phyloP scores from a whole-genome alignment of 2,113 vertebrate genomes.

The Anhinga rufa region DNA sequence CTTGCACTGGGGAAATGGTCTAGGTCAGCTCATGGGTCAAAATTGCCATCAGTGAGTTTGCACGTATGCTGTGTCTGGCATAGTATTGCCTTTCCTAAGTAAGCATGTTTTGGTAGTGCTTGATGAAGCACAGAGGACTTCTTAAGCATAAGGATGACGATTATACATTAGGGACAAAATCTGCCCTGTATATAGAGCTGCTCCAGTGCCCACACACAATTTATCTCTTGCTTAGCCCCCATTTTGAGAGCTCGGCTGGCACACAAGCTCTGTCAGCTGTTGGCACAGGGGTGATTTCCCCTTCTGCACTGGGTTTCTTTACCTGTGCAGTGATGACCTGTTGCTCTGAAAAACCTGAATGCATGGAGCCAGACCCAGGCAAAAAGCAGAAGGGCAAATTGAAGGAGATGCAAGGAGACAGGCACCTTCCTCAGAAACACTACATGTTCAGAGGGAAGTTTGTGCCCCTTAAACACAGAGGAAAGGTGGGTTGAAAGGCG shows the following conservation, averaged over 20 bases:
- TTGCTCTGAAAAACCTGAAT: not conserved
- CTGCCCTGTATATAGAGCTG: not conserved
- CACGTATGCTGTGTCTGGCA: not conserved
- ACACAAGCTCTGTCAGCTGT: not conserved
- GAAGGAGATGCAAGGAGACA: not conserved
- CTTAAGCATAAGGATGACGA: not conserved
- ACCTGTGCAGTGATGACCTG: not conserved
- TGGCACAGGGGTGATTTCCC: not conserved
- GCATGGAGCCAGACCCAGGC: not conserved
- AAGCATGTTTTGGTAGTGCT: not conserved
- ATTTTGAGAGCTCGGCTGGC: not conserved
- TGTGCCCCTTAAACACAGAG: not conserved
- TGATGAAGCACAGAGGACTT: not conserved
- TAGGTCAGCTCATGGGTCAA: not conserved
- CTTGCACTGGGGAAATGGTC: not conserved
- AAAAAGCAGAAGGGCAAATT: not conserved
- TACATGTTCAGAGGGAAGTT: fast-evolving
- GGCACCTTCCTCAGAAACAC: not conserved
- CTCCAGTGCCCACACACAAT: not conserved
- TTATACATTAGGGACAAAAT: not conserved
- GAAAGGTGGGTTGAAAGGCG: not conserved
- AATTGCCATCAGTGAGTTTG: not conserved
- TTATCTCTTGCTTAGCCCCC: not conserved
- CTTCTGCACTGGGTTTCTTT: not conserved
- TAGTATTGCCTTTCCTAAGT: not conserved